These are phyloP conservation scores for Drosophila bipectinata DNA, from an alignment of 1,140 invertebrate genomes.

Conservation along the genomic window DNA sequence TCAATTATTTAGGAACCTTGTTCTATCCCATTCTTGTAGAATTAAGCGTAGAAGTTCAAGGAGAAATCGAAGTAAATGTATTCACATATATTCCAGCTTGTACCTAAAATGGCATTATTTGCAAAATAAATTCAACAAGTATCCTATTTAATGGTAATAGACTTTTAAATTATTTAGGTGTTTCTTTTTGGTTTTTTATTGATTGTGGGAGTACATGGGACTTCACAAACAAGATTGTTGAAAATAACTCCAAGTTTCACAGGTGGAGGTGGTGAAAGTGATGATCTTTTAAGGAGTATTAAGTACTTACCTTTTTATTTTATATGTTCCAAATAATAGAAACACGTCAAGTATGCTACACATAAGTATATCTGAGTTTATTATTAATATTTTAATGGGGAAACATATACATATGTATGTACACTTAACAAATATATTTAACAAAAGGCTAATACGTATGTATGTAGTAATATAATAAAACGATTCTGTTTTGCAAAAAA, in stretches of 20 bases:
- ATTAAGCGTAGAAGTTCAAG: background rate
- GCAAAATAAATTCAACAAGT: background rate
- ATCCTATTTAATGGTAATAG: background rate
- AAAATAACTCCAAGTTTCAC: no score
- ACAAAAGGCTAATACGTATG: conserved; percentile 51
- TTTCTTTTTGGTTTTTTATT: background rate
- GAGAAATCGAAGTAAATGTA: background rate
- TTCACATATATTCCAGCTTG: background rate
- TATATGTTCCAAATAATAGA: no score
- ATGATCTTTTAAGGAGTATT: no score
- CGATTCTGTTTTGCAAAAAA: conserved; percentile 26
- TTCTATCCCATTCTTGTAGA: no score
- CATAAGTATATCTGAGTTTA: conserved; percentile 71
- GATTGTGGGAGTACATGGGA: background rate
- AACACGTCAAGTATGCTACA: conserved; percentile 37
- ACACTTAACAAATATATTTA: conserved; percentile 67
- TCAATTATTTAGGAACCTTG: no score
- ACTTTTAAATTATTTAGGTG: background rate
- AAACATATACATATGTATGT: conserved; percentile 68
- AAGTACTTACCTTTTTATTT: no score
- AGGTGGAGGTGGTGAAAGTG: no score
- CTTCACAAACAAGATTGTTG: no score
- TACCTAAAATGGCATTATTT: background rate
- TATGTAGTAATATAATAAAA: conserved; percentile 48
- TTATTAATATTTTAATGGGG: conserved; percentile 53